A percentile compares a stretch with the other conserved stretches of the same genome.
Evolutionary conservation across 2,888 invertebrate genomes (phyloP).

Genomic region (Drosophila vallismaia): DNA sequence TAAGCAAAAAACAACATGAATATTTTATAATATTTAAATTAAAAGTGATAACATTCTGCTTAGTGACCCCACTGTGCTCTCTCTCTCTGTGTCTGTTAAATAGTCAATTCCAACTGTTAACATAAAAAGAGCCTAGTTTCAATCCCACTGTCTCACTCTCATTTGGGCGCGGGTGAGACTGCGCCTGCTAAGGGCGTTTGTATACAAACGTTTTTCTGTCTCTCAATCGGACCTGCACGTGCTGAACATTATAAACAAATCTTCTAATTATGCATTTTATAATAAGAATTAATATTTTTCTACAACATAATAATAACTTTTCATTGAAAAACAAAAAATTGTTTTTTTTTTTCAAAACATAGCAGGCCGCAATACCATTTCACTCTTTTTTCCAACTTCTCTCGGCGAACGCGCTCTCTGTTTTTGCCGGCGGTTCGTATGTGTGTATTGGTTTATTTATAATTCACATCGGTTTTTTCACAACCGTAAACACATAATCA

Average conservation of each 20-base stretch:
- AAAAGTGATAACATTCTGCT: too few relatives aligned
- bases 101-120: not conserved
- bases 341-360: not conserved
- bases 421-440: constrained; percentile 67
- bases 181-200: constrained; percentile 29
- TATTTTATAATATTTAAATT: too few relatives aligned
- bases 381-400: constrained; percentile 1
- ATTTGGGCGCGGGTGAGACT: constrained; percentile 18
- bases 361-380: not conserved
- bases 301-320: not conserved
- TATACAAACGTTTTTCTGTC: not conserved
- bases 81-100: too few relatives aligned
- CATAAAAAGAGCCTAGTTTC: not conserved
- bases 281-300: not conserved
- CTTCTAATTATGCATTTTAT: not conserved
- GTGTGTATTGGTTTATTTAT: constrained; percentile 70
- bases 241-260: not conserved
- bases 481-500: not conserved
- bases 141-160: constrained; percentile 14
- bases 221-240: constrained; percentile 7
- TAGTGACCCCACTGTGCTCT: too few relatives aligned
- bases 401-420: constrained; percentile 57
- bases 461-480: constrained; percentile 49
- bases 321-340: not conserved
- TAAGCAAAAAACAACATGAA: too few relatives aligned